Base-by-base conservation (phyloP, 2,113 vertebrate species). In the Lathamus discolor region DNA sequence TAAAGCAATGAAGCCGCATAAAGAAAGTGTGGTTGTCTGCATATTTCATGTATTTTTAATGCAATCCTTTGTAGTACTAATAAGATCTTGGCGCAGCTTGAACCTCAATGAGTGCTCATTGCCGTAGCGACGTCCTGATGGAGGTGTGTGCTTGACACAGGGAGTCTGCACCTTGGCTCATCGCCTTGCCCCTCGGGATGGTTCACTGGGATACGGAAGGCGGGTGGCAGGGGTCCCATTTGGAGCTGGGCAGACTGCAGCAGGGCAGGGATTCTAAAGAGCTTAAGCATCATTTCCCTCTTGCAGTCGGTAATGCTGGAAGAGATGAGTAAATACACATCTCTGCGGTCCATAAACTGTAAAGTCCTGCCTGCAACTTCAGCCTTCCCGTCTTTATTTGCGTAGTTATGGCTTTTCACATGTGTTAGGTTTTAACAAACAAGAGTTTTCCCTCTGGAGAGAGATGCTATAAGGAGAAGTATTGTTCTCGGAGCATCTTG, bases 341-440 rank as follows among this genome's bases (percentile, higher is more conserved):
- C 94, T 92, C 92, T 95, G 95, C n/a, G 28, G 97, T 61, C 95
- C 80, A 37, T 95, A 92, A 96, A 95, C 84, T 84, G 13, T 94
- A 61, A 97, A 98, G 97, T 94, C 96, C 96, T 96, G 95, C 93
- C 95, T 96, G 94, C 96, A 86, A 84, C 95, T 93, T 94, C 87
- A 95, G 79, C 89, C 27, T 41, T 79, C 5, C 0, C 37, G 48
- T 66, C 95, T 92, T 96, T 97, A 96, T 96, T 97, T 95, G 89
- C 95, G 91, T 92, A 57, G 95, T 88, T 95, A 76, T 33, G 96
- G 96, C 97, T 97, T 97, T 97, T 97, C 96, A 94, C 92, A 10
- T 70, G 95, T 83, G 83, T 78, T 39, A 2, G 95, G 94, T 69
- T 97, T 96, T 95, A 96, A 95, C 96, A 94, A 97, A 96, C 95